Percentiles rank a stretch among this genome's conserved stretches.
Conservation (phyloP, 2,113 vertebrate species). For the Syngnathus floridae region DNA sequence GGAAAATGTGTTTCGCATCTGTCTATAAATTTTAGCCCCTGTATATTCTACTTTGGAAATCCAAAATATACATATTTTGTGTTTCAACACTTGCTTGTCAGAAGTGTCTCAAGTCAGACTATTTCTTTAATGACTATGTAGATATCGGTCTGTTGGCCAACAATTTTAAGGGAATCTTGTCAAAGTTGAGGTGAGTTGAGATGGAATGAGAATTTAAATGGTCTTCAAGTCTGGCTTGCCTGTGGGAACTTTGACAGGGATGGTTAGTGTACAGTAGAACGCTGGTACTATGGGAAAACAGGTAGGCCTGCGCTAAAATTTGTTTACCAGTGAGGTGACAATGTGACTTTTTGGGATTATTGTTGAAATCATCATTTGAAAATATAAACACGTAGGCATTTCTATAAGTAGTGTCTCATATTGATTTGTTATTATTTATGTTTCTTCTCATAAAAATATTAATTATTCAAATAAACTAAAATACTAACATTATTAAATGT, state of each 20-base stretch:
- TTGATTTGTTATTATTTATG: too few species aligned
- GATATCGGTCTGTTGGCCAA: conserved; percentile 13
- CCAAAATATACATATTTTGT: not conserved
- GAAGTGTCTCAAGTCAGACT: not conserved
- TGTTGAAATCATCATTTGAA: too few species aligned
- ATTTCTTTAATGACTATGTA: conserved; percentile 1
- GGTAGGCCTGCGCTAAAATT: too few species aligned
- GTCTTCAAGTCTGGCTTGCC: conserved; percentile 61
- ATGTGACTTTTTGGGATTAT: too few species aligned
- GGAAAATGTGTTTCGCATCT: conserved; percentile 8
- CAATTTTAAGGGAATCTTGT: conserved; percentile 44
- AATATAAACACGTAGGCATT: too few species aligned
- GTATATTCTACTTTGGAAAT: not conserved
- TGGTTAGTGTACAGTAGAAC: conserved; percentile 57
- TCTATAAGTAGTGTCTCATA: too few species aligned
- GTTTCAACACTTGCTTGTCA: not conserved
- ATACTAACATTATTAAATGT: too few species aligned
- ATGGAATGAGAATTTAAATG: conserved; percentile 55
- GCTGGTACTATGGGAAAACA: conserved; percentile 62
- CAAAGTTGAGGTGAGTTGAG: conserved; percentile 64
- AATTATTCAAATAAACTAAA: too few species aligned
- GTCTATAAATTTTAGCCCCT: not conserved
- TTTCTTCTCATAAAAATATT: too few species aligned
- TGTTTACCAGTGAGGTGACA: too few species aligned
- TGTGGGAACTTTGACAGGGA: conserved; percentile 69